Evolutionary conservation across 2,797 vertebrate species (phyloP).

Genomic region (Paedocypris micromegethes): DNA sequence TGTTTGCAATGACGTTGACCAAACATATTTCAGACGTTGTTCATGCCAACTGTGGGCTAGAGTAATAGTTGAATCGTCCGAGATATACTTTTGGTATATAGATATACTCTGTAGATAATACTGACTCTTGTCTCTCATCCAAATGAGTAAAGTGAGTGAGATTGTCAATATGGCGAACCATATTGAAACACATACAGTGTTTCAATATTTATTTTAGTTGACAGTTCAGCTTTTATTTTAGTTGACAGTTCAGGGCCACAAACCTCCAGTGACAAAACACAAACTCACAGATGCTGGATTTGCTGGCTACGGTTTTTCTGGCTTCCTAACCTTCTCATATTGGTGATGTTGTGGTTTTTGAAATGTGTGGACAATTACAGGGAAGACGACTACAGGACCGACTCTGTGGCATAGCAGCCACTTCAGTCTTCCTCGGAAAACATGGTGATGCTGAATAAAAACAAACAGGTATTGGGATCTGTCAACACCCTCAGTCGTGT

Average conservation of each 20-base stretch:
- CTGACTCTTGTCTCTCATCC: too few species aligned
- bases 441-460: conserved; percentile 8
- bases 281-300: conserved; percentile 37
- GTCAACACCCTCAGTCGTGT: conserved; percentile 43
- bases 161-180: too few species aligned
- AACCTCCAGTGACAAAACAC: conserved; percentile 22
- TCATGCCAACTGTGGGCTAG: too few species aligned
- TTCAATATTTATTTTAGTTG: too few species aligned
- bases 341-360: conserved; percentile 64
- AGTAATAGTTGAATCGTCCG: too few species aligned
- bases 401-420: conserved; percentile 59
- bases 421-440: conserved; percentile 49
- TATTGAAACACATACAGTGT: conserved; percentile 8
- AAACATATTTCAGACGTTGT: too few species aligned
- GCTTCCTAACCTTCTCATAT: conserved; percentile 60
- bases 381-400: conserved; percentile 57
- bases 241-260: background rate
- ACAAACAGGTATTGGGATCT: background rate
- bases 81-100: too few species aligned
- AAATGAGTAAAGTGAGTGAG: too few species aligned
- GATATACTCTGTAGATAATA: too few species aligned
- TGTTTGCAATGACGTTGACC: too few species aligned
- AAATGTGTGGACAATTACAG: conserved; percentile 70
- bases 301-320: conserved; percentile 43
- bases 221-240: too few species aligned